phyloP scores from a whole-genome alignment of 2,113 vertebrate genomes.

The Lampris megalopsis region DNA sequence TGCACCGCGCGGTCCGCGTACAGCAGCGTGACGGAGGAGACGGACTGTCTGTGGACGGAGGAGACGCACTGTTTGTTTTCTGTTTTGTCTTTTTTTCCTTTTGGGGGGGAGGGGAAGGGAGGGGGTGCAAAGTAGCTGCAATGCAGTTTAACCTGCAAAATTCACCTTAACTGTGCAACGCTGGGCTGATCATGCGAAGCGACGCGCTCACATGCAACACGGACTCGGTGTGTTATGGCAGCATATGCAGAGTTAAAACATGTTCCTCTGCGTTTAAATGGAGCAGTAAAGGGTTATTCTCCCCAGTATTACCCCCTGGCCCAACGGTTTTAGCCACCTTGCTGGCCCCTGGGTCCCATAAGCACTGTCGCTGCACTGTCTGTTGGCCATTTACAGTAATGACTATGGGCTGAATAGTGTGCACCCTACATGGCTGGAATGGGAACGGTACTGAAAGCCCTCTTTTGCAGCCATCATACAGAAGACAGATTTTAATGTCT shows the following conservation, averaged over 20 bases:
- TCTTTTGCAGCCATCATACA: constrained; percentile 10
- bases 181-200: not conserved
- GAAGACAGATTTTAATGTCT: not conserved
- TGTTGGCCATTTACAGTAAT: constrained; percentile 16
- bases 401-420: constrained; percentile 3
- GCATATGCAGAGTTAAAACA: not conserved
- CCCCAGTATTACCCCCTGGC: too few species aligned
- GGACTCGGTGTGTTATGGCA: not conserved
- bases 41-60: too few species aligned
- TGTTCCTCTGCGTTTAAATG: too few species aligned
- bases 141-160: constrained; percentile 42
- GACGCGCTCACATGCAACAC: not conserved
- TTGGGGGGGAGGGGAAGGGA: too few species aligned
- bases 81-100: too few species aligned
- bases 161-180: not conserved
- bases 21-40: too few species aligned
- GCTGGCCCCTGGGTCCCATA: not conserved
- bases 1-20: too few species aligned
- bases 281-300: too few species aligned
- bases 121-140: constrained; percentile 45
- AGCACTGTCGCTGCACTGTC: constrained; percentile 9
- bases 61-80: too few species aligned
- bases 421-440: too few species aligned
- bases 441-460: not conserved
- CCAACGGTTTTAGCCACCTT: too few species aligned